Evolutionary conservation across 2,113 vertebrate species (phyloP), one percentile per base, ranked within the genome.

Genomic region (Girardinichthys multiradiatus): DNA sequence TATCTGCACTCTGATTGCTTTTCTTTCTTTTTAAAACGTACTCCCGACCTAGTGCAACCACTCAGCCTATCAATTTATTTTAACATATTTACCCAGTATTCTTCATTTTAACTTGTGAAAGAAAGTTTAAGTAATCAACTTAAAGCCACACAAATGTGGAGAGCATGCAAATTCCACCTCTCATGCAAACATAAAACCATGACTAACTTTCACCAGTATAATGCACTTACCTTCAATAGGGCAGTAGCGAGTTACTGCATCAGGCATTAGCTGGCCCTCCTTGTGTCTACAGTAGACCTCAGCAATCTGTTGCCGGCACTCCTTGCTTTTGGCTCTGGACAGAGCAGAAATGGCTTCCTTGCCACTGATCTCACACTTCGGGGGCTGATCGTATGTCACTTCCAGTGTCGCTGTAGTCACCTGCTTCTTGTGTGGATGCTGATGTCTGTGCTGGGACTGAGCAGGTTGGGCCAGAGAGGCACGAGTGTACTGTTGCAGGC

Each of bases 281-380:
- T 95, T 97, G 93, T 99, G 98, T 74, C 95, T 94, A 79, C 98
- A 99, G 74, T 96, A 99, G 0, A 94, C 94, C 35, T 98, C 96
- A 0, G 95, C 97, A 2, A 99, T 99, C 91, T 98, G 94, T 79
- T 97, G 96, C 64, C 95, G 94, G 58, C 98, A 99, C 86, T 95
- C 96, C 81, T 95, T 94, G 70, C 95, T 96, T 84, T 96, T 97
- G 30, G 97, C 88, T 0, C 98, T 94, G 72, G 96, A 95, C 65
- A 99, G 92, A 39, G 98, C 98, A 0, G 98, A 99, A 85, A 98
- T 94, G 2, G 97, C 98, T 86, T 99, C 98, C 86, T 99, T 99
- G 77, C 98, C 98, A 0, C 95, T 95, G 82, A 99, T 96, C 89
- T 99, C 98, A 2, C 98, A 99, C 89, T 93, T 95, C 1, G 96